Percentiles rank a stretch among this genome's conserved stretches.
These are phyloP conservation scores for Clarias fuscus DNA, from an alignment of 2,797 vertebrate species.

Conservation along the genomic window DNA sequence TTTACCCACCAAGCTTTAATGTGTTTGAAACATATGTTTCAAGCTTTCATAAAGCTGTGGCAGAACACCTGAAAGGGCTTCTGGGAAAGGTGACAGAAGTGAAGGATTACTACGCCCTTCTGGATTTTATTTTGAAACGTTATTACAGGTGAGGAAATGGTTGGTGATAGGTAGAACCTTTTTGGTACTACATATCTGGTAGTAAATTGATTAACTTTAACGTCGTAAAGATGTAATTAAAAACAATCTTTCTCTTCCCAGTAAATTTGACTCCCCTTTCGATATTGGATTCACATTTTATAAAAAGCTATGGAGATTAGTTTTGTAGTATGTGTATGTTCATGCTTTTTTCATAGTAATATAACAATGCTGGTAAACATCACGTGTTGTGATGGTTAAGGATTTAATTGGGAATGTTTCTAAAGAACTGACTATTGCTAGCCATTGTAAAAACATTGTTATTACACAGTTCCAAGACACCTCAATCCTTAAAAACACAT, in stretches of 20 bases:
- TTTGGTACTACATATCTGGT: background rate
- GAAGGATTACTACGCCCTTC: slow-evolving; percentile 75
- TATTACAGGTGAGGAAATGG: slow-evolving; percentile 77
- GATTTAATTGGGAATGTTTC: background rate
- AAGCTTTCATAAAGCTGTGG: slow-evolving; percentile 77
- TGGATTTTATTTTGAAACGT: slow-evolving; percentile 82
- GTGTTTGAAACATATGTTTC: slow-evolving; percentile 81
- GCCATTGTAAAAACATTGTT: background rate
- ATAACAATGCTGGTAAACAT: background rate
- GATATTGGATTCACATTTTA: background rate
- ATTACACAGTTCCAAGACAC: background rate
- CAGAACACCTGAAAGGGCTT: slow-evolving; percentile 77
- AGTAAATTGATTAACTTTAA: background rate
- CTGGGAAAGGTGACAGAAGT: slow-evolving; percentile 59
- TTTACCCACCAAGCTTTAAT: slow-evolving; percentile 80
- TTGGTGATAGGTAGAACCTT: background rate
- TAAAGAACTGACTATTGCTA: background rate
- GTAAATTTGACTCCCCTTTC: background rate
- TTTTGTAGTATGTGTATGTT: background rate
- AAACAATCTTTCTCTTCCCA: background rate
- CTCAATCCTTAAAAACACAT: background rate
- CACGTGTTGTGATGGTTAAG: background rate
- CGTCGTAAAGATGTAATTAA: background rate
- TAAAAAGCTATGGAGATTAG: background rate
- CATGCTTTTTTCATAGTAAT: background rate